Evolutionary conservation across 2,888 invertebrate species (phyloP).

Genomic region (Spodoptera picta): DNA sequence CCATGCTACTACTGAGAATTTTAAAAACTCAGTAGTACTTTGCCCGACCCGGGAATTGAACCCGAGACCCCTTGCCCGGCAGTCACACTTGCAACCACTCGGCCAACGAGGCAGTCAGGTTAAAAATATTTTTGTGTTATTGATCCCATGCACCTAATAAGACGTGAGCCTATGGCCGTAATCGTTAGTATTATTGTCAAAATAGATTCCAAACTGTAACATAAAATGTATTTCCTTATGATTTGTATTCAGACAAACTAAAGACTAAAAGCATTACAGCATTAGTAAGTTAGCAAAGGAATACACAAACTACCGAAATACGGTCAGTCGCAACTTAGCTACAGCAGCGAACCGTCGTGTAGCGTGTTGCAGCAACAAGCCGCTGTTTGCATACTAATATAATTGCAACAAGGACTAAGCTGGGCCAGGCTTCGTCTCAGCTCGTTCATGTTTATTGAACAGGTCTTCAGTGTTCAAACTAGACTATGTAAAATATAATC

Average conservation of each 20-base stretch:
- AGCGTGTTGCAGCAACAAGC: constrained; percentile 32
- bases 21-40: no score
- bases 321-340: background rate
- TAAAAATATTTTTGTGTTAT: no score
- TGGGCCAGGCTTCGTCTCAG: constrained; percentile 24
- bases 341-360: constrained; percentile 1
- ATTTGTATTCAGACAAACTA: background rate
- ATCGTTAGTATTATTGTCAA: no score
- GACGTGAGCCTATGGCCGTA: no score
- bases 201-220: no score
- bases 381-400: constrained; percentile 47
- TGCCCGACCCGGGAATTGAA: no score
- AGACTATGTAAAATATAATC: constrained; percentile 13
- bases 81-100: no score
- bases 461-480: constrained; percentile 16
- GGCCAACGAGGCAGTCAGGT: no score
- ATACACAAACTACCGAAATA: background rate
- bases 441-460: constrained; percentile 46
- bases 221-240: background rate
- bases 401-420: constrained; percentile 43
- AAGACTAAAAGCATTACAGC: background rate
- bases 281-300: background rate
- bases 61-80: no score
- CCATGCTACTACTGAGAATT: no score
- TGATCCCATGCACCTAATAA: no score